Conservation (phyloP, 2,888 invertebrate genomes). For the Drosophila algonquin region DNA sequence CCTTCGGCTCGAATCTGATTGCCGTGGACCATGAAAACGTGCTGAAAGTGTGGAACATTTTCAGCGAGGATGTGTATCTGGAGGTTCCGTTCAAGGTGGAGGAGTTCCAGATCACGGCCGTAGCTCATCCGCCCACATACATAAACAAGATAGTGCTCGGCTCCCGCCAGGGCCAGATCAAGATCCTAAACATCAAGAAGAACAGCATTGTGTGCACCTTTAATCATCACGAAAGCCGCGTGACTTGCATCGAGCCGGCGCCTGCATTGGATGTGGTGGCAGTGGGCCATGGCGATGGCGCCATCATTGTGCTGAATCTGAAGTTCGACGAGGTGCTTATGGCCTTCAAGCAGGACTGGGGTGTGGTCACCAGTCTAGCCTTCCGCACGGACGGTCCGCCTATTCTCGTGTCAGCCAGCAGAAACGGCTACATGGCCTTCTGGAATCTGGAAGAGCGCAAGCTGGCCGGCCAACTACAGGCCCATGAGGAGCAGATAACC, state of each 20-base stretch:
- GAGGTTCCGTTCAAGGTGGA: conserved; percentile 88
- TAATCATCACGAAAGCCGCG: conserved; percentile 84
- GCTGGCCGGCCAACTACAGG: conserved; percentile 90
- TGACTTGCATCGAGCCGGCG: conserved; percentile 92
- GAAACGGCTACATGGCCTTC: conserved; percentile 93
- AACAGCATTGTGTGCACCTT: conserved; percentile 91
- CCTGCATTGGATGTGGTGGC: conserved; percentile 97
- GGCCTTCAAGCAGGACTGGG: conserved; percentile 96
- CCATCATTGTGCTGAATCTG: conserved; percentile 94
- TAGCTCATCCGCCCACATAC: conserved; percentile 97
- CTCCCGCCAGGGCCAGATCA: conserved; percentile 92
- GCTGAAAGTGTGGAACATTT: conserved; percentile 94
- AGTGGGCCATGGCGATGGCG: conserved; percentile 92
- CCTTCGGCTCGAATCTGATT: conserved; percentile 92
- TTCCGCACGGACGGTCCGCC: conserved; percentile 94
- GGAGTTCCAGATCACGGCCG: conserved; percentile 90
- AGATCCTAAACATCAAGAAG: conserved; percentile 95
- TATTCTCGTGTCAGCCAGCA: conserved; percentile 93
- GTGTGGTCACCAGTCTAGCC: conserved; percentile 91
- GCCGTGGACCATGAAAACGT: conserved; percentile 92
- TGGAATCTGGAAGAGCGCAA: conserved; percentile 95
- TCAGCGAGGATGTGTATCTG: conserved; percentile 88
- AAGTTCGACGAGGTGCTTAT: conserved; percentile 92
- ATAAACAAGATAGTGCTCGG: conserved; percentile 96
- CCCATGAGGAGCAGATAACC: conserved; percentile 90